These are phyloP conservation scores for Odobenus rosmarus DNA, from an alignment of 2,113 vertebrate genomes.

Conservation along the genomic window DNA sequence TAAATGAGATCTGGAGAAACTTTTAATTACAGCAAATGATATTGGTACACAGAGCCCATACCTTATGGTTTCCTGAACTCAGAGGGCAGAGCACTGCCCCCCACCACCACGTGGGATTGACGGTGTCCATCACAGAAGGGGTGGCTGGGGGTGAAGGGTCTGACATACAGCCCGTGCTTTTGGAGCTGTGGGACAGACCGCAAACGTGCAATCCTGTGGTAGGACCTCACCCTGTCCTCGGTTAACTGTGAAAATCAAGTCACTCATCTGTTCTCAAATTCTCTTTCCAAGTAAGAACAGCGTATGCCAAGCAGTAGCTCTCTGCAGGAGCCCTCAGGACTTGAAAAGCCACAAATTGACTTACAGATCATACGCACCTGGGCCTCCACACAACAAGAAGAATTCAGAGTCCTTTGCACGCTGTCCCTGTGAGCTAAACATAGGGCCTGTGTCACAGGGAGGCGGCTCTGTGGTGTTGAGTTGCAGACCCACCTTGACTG, in stretches of 20 bases:
- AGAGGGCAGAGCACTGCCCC: neutral
- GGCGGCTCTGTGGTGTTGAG: rapidly evolving
- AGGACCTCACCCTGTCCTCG: slow-evolving; percentile 71
- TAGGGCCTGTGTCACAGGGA: rapidly evolving
- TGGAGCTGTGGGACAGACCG: slow-evolving; percentile 67
- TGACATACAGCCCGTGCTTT: slow-evolving; percentile 62
- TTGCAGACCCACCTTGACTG: neutral
- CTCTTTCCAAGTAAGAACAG: slow-evolving; percentile 65
- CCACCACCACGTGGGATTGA: slow-evolving; percentile 53
- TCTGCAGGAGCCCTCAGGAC: neutral
- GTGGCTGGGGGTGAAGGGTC: slow-evolving; percentile 59
- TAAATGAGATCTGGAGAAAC: slow-evolving; percentile 53
- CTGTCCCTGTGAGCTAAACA: neutral
- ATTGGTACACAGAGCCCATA: slow-evolving; percentile 44
- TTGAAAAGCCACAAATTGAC: too few relatives aligned
- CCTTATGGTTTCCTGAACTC: slow-evolving; percentile 66
- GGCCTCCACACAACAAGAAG: rapidly evolving
- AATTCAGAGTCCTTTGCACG: neutral
- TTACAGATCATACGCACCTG: neutral
- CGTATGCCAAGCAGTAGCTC: neutral
- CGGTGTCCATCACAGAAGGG: slow-evolving; percentile 64
- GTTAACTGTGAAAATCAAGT: slow-evolving; percentile 45
- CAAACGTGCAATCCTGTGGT: slow-evolving; percentile 70
- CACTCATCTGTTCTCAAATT: slow-evolving; percentile 60
- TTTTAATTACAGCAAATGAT: slow-evolving; percentile 66